A percentile compares a stretch with the other conserved stretches of the same genome.
phyloP scores from a whole-genome alignment of 2,888 invertebrate species.

The Acanthococcus lagerstroemiae region DNA sequence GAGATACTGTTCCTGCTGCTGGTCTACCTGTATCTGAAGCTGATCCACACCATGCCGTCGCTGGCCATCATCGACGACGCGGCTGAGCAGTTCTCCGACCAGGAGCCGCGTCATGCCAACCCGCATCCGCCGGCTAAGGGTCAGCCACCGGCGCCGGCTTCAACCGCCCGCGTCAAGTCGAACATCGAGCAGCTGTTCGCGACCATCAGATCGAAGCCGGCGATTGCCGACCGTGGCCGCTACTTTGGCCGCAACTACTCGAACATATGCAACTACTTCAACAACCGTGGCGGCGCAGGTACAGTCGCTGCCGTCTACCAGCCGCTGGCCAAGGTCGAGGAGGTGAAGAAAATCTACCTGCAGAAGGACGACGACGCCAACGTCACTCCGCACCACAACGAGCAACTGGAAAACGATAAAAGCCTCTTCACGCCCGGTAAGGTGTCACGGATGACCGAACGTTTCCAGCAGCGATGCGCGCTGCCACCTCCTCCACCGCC shows the following conservation, averaged over 20 bases:
- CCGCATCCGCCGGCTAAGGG: too few species aligned
- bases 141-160: not conserved
- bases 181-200: not conserved
- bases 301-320: not conserved
- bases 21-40: constrained; percentile 26
- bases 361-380: not conserved
- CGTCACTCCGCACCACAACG: not conserved
- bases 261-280: constrained; percentile 3
- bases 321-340: constrained; percentile 1
- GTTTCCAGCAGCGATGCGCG: constrained; percentile 47
- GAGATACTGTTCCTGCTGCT: constrained; percentile 11
- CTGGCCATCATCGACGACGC: constrained; percentile 17
- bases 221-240: too few species aligned
- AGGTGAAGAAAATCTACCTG: constrained; percentile 11
- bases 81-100: constrained; percentile 21
- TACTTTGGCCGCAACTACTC: constrained; percentile 20
- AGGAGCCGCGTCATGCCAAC: not conserved
- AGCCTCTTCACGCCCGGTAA: constrained; percentile 28
- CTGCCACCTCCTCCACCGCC: constrained; percentile 42
- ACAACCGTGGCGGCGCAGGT: not conserved
- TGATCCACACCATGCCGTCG: not conserved
- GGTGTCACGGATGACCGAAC: constrained; percentile 46
- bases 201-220: constrained; percentile 15
- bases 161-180: not conserved
- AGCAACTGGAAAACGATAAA: constrained; percentile 18